Evolutionary conservation across 1,140 invertebrate species (phyloP).

Genomic region (Drusus annulatus): DNA sequence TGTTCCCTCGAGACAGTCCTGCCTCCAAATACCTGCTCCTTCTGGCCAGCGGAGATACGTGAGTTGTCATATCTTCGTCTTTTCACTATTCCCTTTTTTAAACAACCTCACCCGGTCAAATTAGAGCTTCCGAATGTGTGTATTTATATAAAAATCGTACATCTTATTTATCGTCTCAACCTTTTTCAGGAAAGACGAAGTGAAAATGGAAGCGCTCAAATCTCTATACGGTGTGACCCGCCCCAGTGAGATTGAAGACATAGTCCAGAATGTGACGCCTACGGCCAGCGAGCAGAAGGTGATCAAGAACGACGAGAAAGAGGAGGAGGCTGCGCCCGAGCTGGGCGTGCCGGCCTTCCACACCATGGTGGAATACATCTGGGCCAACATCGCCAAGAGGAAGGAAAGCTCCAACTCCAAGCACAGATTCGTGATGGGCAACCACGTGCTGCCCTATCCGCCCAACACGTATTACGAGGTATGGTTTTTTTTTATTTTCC

Average conservation of each 20-base stretch:
- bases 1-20: conserved; percentile 86
- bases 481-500: too few species aligned
- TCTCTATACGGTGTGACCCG: conserved; percentile 77
- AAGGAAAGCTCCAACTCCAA: conserved; percentile 73
- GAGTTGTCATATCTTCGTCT: conserved; percentile 45
- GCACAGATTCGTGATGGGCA: conserved; percentile 75
- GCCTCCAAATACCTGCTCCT: conserved; percentile 88
- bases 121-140: too few species aligned
- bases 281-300: conserved; percentile 5
- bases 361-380: conserved; percentile 76
- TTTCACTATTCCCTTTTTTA: too few species aligned
- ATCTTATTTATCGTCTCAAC: too few species aligned
- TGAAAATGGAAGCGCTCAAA: conserved; percentile 81
- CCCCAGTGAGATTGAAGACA: conserved; percentile 70
- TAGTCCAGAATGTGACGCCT: conserved; percentile 65
- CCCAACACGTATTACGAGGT: conserved; percentile 78
- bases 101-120: too few species aligned
- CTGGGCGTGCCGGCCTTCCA: conserved; percentile 74
- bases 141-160: too few species aligned
- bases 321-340: conserved; percentile 55
- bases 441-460: conserved; percentile 78
- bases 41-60: conserved; percentile 88
- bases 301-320: conserved; percentile 43
- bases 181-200: conserved; percentile 80
- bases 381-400: conserved; percentile 75